phyloP scores from a whole-genome alignment of 1,140 invertebrate genomes.

The Drosophila sechellia region DNA sequence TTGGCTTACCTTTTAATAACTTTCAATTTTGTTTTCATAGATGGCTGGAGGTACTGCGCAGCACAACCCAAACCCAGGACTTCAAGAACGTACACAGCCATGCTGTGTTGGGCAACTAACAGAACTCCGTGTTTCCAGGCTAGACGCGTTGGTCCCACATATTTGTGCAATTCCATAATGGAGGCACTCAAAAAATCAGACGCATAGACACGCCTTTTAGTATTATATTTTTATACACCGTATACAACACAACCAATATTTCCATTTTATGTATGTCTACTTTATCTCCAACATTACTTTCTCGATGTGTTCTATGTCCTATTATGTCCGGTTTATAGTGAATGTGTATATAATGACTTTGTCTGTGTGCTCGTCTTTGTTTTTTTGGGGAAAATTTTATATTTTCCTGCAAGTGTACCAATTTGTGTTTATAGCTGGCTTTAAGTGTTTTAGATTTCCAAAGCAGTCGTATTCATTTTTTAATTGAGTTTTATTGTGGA shows the following conservation, averaged over 20 bases:
- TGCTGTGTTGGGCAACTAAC: constrained; percentile 49
- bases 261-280: constrained; percentile 53
- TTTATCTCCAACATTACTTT: constrained; percentile 25
- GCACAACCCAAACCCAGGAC: constrained; percentile 84
- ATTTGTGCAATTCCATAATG: constrained; percentile 69
- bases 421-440: constrained; percentile 13
- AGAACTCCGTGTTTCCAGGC: neutral
- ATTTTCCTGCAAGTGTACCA: neutral
- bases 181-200: constrained; percentile 31
- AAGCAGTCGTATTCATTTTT: constrained; percentile 36
- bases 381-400: constrained; percentile 27
- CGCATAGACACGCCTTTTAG: constrained; percentile 65
- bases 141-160: constrained; percentile 3
- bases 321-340: constrained; percentile 9
- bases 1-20: no score
- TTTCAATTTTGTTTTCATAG: constrained; percentile 27
- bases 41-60: constrained; percentile 81
- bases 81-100: constrained; percentile 83
- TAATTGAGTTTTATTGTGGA: constrained; percentile 1
- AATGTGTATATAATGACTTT: constrained; percentile 65
- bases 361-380: constrained; percentile 35
- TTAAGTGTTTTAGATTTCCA: constrained; percentile 25
- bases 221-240: constrained; percentile 69
- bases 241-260: constrained; percentile 68
- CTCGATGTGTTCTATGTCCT: constrained; percentile 38